phyloP scores from a whole-genome alignment of 92 coral and sea anemone species.

The Anthopleura xanthogrammica region DNA sequence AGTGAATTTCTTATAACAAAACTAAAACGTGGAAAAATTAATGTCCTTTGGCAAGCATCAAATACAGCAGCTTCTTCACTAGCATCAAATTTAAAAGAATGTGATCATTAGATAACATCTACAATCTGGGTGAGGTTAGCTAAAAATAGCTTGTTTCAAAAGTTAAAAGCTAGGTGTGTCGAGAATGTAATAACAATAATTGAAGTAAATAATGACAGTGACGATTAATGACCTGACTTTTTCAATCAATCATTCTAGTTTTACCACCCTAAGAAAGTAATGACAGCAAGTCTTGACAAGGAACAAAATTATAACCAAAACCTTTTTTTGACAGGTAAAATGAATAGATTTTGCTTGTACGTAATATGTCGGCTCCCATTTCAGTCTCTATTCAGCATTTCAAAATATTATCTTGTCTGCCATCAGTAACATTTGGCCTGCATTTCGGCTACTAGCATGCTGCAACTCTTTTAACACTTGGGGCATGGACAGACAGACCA shows the following conservation, averaged over 20 bases:
- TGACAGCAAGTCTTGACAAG: too few relatives aligned
- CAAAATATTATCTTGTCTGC: too few relatives aligned
- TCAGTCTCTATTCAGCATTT: too few relatives aligned
- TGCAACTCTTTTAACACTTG: neutral
- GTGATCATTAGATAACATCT: neutral
- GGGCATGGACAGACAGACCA: neutral
- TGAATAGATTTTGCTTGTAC: too few relatives aligned
- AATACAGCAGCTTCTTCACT: neutral
- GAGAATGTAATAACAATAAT: neutral
- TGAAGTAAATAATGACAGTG: neutral
- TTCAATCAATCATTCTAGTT: neutral
- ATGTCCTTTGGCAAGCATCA: neutral
- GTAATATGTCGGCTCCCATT: too few relatives aligned
- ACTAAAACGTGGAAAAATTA: too few relatives aligned
- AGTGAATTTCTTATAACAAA: too few relatives aligned
- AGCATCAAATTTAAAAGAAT: neutral
- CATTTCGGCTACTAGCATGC: neutral
- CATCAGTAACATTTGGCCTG: too few relatives aligned
- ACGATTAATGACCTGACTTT: neutral
- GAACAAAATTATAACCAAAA: too few relatives aligned
- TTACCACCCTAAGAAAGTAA: neutral
- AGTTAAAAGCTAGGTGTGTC: conserved; percentile 2
- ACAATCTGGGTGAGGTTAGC: neutral
- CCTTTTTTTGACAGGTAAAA: too few relatives aligned
- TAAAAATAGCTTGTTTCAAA: conserved; percentile 1